Base-by-base conservation (phyloP, 1,140 invertebrate species). In the Drosophila mojavensis region DNA sequence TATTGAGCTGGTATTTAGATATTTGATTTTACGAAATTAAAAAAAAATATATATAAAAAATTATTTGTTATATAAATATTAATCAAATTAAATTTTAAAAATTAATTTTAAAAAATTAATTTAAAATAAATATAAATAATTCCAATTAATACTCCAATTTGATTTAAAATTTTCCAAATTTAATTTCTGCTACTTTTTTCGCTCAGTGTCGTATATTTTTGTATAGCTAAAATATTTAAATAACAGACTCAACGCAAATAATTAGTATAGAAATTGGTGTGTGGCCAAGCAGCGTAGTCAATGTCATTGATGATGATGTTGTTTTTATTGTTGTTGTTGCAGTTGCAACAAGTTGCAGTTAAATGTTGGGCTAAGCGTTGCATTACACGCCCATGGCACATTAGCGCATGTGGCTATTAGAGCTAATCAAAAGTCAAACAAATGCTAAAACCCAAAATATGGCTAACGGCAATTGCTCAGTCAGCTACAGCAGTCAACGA, bases 371-470 rank as follows among this genome's bases (percentile, higher is more conserved):
- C 41, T 47, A 30, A 47, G 24, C 39, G 36, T 20, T 43, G 59
- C 56, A 45, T 24, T 11, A 47, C 58, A 41, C 58, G 43, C 15
- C 33, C 50, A 50, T 60, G 39, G 30, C 43, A 24, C 76, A 68
- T 74, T 78, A 69, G 61, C 69, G 51, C 11, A 13, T 71, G 60
- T 58, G 69, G 84, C 84, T 81, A 89, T 88, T 88, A 89, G 74
- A 81, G 80, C 84, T 84, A 89, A 88, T 88, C 84, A 88, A 88
- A 88, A 81, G 74, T 77, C 80, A 83, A 88, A 89, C 88, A 88
- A 88, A 88, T 58, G 47, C 59, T 59, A 48, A 64, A 59, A 66
- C 33, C 74, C 80, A 66, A 79, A 79, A 78, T 81, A 81, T 78
- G 78, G 74, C 54, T 45, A 39, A 45, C 72, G 65, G 48, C 70